These are phyloP conservation scores for Pegoplata infirma DNA, from an alignment of 2,888 invertebrate species.

Conservation along the genomic window DNA sequence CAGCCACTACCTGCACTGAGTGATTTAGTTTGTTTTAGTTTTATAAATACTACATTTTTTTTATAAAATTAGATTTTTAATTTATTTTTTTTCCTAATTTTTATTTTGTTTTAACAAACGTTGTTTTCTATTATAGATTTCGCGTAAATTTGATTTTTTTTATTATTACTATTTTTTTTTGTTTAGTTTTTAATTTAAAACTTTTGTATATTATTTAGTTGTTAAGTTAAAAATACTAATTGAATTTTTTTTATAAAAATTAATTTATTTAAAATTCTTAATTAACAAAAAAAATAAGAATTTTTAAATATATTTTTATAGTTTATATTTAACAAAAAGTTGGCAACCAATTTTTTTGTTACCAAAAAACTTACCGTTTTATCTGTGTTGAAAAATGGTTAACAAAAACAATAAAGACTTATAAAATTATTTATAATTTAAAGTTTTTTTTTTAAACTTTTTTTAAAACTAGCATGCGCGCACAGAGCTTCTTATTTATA, in stretches of 20 bases:
- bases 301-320: constrained; percentile 21
- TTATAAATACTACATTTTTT: constrained; percentile 25
- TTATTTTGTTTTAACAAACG: constrained; percentile 42
- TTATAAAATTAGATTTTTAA: constrained; percentile 28
- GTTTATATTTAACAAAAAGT: constrained; percentile 34
- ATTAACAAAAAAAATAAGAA: constrained; percentile 21
- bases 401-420: constrained; percentile 55
- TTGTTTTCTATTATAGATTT: constrained; percentile 30
- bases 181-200: constrained; percentile 43
- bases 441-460: too few relatives aligned
- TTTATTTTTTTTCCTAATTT: constrained; percentile 5
- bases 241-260: constrained; percentile 41
- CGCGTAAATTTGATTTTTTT: constrained; percentile 21
- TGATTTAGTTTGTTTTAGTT: constrained; percentile 44
- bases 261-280: constrained; percentile 9
- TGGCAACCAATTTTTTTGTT: constrained; percentile 37
- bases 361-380: constrained; percentile 4
- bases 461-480: too few relatives aligned
- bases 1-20: constrained; percentile 62
- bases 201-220: constrained; percentile 52
- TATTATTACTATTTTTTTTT: constrained; percentile 10
- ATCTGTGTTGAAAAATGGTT: constrained; percentile 12
- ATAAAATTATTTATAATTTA: constrained; percentile 48
- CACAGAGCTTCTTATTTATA: too few relatives aligned
- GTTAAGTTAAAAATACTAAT: constrained; percentile 34